Evolutionary conservation across 2,888 invertebrate species (phyloP), one percentile per base, ranked within the genome.

Genomic region (Bellardia bayeri): DNA sequence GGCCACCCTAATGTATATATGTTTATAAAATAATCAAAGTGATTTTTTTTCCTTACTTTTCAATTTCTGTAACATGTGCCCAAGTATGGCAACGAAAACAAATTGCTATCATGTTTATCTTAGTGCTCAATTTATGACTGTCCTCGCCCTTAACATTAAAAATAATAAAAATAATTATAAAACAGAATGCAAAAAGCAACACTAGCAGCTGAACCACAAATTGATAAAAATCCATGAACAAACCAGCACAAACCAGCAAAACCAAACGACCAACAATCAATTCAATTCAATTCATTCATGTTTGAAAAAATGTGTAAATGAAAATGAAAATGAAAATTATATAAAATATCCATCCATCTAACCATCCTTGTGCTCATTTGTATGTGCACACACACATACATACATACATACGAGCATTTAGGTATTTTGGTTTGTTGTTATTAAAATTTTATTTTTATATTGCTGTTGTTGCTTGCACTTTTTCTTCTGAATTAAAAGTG

Each of bases 101-200:
- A 76, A 5, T 66, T 37, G 8, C 49, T 74, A 61, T 33, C 51
- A 75, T 64, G 45, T 64, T 69, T 69, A 71, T 75, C 85, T 69
- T 23, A 37, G 45, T 49, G 40, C 49, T 69, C 69, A 85, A 81
- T 81, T 85, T 81, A 69, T 85, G n/a, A 42, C 54, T 13, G 64
- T 71, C 80, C 85, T 64, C 80, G 75, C 80, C 75, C 85, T 81
- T 75, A 81, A 85, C 75, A 81, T 75, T 81, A 64, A 75, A 80
- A 81, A 75, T 80, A 78, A 71, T 37, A 37, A 78, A 71, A 76
- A 54, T 56, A 78, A 64, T 83, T 76, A 75, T 56, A 64, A 74
- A 68, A 82, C 14, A 33, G 68, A 68, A 40, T 56, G 5, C 74
- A 23, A 23, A 68, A 6, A 37, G 37, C 54, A 66, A 49, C 69